A percentile compares a stretch with the other conserved stretches of the same genome.
Conservation (phyloP, 2,113 vertebrate species). For the Cochlearius cochlearius region DNA sequence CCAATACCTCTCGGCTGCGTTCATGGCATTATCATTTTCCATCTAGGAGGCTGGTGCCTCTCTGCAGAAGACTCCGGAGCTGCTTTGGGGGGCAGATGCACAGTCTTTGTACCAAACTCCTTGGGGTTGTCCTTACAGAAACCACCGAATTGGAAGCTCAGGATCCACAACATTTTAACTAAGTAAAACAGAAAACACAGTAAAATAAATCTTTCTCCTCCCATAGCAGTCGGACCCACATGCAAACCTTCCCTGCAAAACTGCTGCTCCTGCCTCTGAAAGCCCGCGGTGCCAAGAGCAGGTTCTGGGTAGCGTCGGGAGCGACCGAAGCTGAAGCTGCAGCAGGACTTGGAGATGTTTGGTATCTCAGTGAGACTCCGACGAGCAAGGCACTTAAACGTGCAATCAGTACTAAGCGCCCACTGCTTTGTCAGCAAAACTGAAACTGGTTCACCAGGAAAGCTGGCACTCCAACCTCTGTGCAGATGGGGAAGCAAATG, state of each 20-base stretch:
- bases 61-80: neutral
- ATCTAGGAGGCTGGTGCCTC: accelerated
- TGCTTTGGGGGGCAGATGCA: neutral
- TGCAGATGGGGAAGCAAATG: neutral
- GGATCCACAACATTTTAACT: neutral
- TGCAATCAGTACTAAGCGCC: accelerated
- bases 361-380: neutral
- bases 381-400: neutral
- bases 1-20: accelerated
- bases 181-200: neutral
- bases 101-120: neutral
- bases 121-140: neutral
- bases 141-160: neutral
- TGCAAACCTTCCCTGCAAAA: neutral
- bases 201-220: neutral
- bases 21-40: neutral
- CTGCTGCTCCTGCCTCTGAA: neutral
- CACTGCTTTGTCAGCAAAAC: neutral
- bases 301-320: neutral
- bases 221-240: neutral
- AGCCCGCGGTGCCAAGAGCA: neutral
- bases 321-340: neutral
- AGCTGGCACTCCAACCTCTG: too few species aligned
- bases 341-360: neutral
- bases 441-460: neutral